These are phyloP conservation scores for Hybos culiciformis DNA, from an alignment of 2,888 invertebrate genomes.

Conservation along the genomic window DNA sequence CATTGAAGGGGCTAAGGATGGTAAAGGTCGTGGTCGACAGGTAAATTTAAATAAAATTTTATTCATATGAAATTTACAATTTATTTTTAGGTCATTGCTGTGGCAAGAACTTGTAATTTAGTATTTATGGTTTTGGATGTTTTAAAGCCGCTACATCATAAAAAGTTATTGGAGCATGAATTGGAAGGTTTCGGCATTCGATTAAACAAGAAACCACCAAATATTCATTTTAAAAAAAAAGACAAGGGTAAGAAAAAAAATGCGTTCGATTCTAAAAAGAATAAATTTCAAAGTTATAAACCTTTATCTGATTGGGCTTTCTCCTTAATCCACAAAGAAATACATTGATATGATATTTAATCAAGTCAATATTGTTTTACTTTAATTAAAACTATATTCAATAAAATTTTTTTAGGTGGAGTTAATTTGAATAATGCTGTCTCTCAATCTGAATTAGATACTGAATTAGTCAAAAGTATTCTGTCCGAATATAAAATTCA, in stretches of 20 bases:
- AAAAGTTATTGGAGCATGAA: slow-evolving; percentile 90
- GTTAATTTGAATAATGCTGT: slow-evolving; percentile 89
- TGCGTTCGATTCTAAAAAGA: too few species aligned
- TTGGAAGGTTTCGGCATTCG: slow-evolving; percentile 97
- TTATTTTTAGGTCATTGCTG: too few species aligned
- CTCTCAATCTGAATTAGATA: slow-evolving; percentile 83
- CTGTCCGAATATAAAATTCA: slow-evolving; percentile 96
- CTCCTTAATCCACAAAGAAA: too few species aligned
- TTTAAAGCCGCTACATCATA: slow-evolving; percentile 92
- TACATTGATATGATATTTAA: too few species aligned
- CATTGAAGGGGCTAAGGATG: slow-evolving; percentile 99
- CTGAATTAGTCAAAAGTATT: slow-evolving; percentile 89
- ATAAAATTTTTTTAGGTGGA: slow-evolving; percentile 42
- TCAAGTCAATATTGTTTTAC: too few species aligned
- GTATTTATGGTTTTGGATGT: slow-evolving; percentile 97
- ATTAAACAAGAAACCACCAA: slow-evolving; percentile 91
- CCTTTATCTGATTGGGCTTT: too few species aligned
- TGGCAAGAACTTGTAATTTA: slow-evolving; percentile 93
- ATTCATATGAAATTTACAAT: too few species aligned
- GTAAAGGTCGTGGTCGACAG: slow-evolving; percentile 96
- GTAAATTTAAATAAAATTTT: too few species aligned
- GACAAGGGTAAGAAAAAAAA: slow-evolving; percentile 58
- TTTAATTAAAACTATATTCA: too few species aligned
- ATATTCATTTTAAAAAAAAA: slow-evolving; percentile 89
- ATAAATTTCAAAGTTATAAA: too few species aligned